Evolutionary conservation across 2,888 invertebrate genomes (phyloP), one percentile per base, ranked within the genome.

Genomic region (Eretmocerus hayati): DNA sequence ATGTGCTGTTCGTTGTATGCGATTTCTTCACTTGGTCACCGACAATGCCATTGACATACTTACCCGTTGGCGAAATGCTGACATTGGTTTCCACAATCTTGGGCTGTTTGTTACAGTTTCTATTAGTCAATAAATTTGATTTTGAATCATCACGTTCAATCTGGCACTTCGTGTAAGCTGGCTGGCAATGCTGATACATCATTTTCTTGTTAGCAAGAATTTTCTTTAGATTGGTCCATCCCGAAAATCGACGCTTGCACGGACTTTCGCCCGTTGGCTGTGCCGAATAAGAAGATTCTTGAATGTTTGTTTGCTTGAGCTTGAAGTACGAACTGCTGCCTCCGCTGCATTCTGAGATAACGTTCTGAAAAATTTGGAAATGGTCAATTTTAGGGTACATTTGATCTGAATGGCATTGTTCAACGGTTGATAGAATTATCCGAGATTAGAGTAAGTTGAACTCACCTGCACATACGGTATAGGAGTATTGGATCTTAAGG

Each of bases 281-380:
- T 2, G 49, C 45, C 3, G 50, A 35, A 38, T 53, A 53, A 11
- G 48, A 72, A 56, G 40, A 74, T 67, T 57, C 76, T 67, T 15
- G 74, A 63, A 38, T 74, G 43, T 61, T 79, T 69, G 1, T 77
- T 72, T 59, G 75, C 65, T 67, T 78, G 72, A 40, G 71, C 73
- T 50, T 69, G 67, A 55, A 72, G 59, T 59, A 61, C 22, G 35
- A 58, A 1, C 55, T 44, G 20, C 52, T 36, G 16, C 52, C 46
- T 9, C 50, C 43, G 42, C 40, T 58, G 48, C 37, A 54, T 20
- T 66, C 70, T 8, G 67, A 81, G 20, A 87, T 85, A 43, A 85
- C 84, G 62, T 87, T 87, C 58, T 81, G 86, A 11, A 31, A 32
- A 42, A n/a, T n/a, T n/a, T n/a, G n/a, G n/a, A n/a, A n/a, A n/a